Evolutionary conservation across 2,888 invertebrate genomes (phyloP), one percentile per base, ranked within the genome.

Genomic region (Callyntrura guangdongensis): DNA sequence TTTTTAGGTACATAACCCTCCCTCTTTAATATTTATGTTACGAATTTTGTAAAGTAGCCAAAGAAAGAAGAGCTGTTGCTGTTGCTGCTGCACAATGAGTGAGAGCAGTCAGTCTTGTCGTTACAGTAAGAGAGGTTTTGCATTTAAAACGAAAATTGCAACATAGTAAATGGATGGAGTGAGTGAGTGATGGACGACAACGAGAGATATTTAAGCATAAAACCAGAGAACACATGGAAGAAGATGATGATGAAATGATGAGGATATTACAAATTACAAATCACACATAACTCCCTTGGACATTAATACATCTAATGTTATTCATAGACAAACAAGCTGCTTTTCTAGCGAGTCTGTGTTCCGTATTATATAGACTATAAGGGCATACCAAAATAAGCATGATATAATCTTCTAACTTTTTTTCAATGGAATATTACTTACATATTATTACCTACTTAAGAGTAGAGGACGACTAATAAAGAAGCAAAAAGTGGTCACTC

Each of bases 401-500:
- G 74, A 74, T 74, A 74, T 74, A 74, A 74, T 74, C 74, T 25
- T 74, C 22, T 61, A 69, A 69, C 69, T 45, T 17, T 69, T 69
- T 69, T n/a, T 45, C 45, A 67, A 27, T 67, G 67, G 27, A 67
- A 67, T 67, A 67, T 67, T 67, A 22, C 53, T 53, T 36, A 36
- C 53, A 5, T 14, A 53, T 14, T 53, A n/a, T 14, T n/a, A 14
- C 14, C 53, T 53, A 53, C n/a, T 27, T 27, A 67, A 8, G n/a
- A 22, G 27, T 11, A 56, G 12, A 17, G 61, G 20, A 17, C 25
- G 61, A 22, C 20, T 22, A 64, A n/a, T n/a, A 22, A 61, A 17
- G 6, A 22, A 8, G 20, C 22, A 12, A 61, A 22, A 67, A 27
- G 27, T 67, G 67, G 67, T 67, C 67, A 67, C 14, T 53, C 14